These are phyloP conservation scores for Diploscapter pachys DNA, from an alignment of 1,140 invertebrate species.

Conservation along the genomic window DNA sequence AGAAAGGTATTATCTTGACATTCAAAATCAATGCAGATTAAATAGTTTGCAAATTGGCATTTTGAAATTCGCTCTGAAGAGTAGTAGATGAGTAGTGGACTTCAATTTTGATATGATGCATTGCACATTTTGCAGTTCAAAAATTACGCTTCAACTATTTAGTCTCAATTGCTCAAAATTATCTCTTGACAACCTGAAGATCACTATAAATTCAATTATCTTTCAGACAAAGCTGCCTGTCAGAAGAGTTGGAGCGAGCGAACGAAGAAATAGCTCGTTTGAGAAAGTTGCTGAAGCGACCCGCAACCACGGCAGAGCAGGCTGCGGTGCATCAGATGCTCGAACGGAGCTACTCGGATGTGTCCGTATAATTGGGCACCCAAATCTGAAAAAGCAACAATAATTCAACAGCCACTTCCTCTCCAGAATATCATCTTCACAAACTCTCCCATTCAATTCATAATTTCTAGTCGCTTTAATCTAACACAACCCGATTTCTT, in stretches of 20 bases:
- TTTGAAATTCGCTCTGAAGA: not conserved
- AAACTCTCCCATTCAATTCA: too few relatives aligned
- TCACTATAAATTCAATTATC: slow-evolving; percentile 56
- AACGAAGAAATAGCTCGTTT: slow-evolving; percentile 33
- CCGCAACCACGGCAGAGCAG: slow-evolving; percentile 1
- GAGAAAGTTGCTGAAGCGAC: slow-evolving; percentile 20
- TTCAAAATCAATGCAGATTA: slow-evolving; percentile 14
- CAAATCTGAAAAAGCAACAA: too few relatives aligned
- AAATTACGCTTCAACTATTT: not conserved
- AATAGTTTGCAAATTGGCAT: slow-evolving; percentile 3
- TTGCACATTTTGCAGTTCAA: not conserved
- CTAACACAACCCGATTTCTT: too few relatives aligned
- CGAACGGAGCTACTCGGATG: slow-evolving; percentile 27
- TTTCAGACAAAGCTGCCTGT: slow-evolving; percentile 63
- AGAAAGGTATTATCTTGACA: slow-evolving; percentile 74
- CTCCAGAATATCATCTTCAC: too few relatives aligned
- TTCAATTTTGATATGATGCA: not conserved
- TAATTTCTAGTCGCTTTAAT: too few relatives aligned
- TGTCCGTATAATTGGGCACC: slow-evolving; percentile 8
- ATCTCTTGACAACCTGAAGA: slow-evolving; percentile 57
- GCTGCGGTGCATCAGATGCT: slow-evolving; percentile 15
- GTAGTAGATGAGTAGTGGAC: too few relatives aligned
- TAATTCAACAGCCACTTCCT: too few relatives aligned
- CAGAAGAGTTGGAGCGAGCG: slow-evolving; percentile 71
- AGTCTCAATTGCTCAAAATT: too few relatives aligned